A percentile compares a stretch with the other conserved stretches of the same genome.
Conservation (phyloP, 2,797 vertebrate genomes). For the Pangasius sanitwongsei region DNA sequence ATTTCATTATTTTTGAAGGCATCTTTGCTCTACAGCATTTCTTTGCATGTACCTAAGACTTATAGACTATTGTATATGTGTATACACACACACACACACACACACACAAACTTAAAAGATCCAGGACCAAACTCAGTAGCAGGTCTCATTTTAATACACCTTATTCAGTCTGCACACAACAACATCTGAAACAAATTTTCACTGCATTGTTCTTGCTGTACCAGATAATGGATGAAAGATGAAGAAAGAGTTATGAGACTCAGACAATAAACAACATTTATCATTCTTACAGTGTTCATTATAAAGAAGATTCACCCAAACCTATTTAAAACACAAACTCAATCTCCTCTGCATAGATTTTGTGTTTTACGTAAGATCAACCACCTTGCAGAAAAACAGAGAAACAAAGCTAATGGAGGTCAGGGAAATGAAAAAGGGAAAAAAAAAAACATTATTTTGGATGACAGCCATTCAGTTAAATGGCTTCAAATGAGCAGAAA, state of each 20-base stretch:
- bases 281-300: slow-evolving; percentile 32
- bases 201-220: background rate
- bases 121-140: too few relatives aligned
- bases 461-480: slow-evolving; percentile 20
- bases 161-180: background rate
- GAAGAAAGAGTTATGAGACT: slow-evolving; percentile 7
- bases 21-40: too few relatives aligned
- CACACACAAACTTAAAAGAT: too few relatives aligned
- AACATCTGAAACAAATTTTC: slow-evolving; percentile 20
- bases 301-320: slow-evolving; percentile 21
- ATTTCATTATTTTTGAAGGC: too few relatives aligned
- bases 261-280: slow-evolving; percentile 32
- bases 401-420: slow-evolving; percentile 24
- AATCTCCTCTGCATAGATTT: slow-evolving; percentile 9
- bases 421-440: slow-evolving; percentile 17
- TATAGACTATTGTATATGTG: too few relatives aligned
- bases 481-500: slow-evolving; percentile 30
- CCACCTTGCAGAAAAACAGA: background rate
- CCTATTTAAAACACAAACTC: slow-evolving; percentile 26
- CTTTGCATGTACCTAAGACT: too few relatives aligned
- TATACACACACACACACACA: background rate
- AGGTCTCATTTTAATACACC: background rate
- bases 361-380: background rate
- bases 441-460: background rate
- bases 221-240: slow-evolving; percentile 20